Evolutionary conservation across 2,888 invertebrate genomes (phyloP).

Genomic region (Diaprepes abbreviatus): DNA sequence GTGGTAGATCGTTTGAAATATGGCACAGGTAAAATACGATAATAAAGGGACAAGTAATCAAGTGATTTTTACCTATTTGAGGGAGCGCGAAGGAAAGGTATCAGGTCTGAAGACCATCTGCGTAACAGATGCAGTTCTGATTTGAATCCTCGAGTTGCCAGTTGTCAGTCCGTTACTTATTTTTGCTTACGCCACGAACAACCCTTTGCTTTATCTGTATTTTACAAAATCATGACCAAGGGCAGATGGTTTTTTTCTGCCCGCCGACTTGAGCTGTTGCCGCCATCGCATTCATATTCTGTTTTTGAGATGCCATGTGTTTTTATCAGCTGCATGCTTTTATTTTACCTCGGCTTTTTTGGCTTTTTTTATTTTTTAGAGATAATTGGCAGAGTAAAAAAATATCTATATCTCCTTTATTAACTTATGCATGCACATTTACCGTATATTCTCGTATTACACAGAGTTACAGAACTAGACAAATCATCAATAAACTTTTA

Average conservation of each 20-base stretch:
- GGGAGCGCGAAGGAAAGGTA: constrained; percentile 51
- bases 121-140: constrained; percentile 67
- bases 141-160: constrained; percentile 64
- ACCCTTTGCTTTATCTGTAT: constrained; percentile 65
- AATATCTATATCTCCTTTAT: constrained; percentile 1
- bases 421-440: background rate
- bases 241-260: constrained; percentile 63
- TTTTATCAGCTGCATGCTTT: constrained; percentile 63
- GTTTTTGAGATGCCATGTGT: constrained; percentile 65
- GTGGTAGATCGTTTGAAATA: constrained; percentile 49
- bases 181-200: constrained; percentile 60
- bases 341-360: constrained; percentile 55
- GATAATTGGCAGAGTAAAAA: constrained; percentile 13
- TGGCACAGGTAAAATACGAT: constrained; percentile 48
- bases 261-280: constrained; percentile 30
- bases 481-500: too few relatives aligned
- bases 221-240: constrained; percentile 65
- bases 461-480: too few relatives aligned
- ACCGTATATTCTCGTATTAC: too few relatives aligned
- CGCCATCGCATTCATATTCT: constrained; percentile 52
- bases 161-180: constrained; percentile 63
- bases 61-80: constrained; percentile 51
- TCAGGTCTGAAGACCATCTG: constrained; percentile 62
- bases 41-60: constrained; percentile 49
- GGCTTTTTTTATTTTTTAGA: constrained; percentile 45